Base-by-base conservation (phyloP, 2,888 invertebrate genomes). In the Thumatha senex region DNA sequence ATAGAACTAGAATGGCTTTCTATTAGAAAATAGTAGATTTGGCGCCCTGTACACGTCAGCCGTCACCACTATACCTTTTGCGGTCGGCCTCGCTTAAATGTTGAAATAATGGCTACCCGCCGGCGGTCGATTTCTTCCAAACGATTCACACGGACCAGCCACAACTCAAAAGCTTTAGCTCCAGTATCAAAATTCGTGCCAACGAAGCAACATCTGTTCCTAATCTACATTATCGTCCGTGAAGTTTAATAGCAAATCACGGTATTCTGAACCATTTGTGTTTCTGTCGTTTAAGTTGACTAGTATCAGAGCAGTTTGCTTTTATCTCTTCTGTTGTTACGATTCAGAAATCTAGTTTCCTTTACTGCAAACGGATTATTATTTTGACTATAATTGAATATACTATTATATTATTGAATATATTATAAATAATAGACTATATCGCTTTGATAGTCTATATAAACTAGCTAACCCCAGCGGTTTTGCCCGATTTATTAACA, bases 151-250 rank as follows among this genome's bases (percentile, higher is more conserved):
- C 36, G 10, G 9, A 9, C 14, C 36, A 9, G 14, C 36, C 36
- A 36, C 36, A 36, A 36, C 14, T 36, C 36, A 36, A 36, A 36
- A 36, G 14, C 14, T 36, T 15, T 4, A 10, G 5, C 2, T 15
- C 40, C 8, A 40, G 39, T 54, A 51, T 45, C 57, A 52, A 50
- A 42, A 41, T 48, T 57, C 41, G 14, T 15, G 36, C 36, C 14
- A 9, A 14, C 9, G 3, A 14, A 1, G 36, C 9, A 36, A 12
- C 8, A 33, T 33, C 33, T 36, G 14, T 14, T 36, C 13, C 9
- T 9, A 14, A 13, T 9, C 2, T 33, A 11, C 10, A 24, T 35
- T 36, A 14, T 36, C 14, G 8, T 14, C 12, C 14, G 12, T 10
- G 33, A 10, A 33, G 33, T 33, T 33, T 2, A 2, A 33, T 11